These are phyloP conservation scores for Zaprionus inermis DNA, from an alignment of 1,140 invertebrate genomes.

Conservation along the genomic window DNA sequence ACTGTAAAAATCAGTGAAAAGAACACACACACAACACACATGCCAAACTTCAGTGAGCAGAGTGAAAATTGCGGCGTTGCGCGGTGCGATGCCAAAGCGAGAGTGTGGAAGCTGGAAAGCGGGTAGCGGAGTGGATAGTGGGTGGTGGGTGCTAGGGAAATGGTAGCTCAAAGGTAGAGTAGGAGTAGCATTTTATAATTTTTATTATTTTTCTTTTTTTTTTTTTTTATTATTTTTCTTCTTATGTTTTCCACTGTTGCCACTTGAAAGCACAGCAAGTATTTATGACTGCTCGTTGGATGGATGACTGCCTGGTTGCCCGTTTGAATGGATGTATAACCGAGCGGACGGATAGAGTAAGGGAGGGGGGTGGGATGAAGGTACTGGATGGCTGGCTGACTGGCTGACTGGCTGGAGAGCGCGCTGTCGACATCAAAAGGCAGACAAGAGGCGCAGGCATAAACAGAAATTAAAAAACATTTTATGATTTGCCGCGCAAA, in stretches of 20 bases:
- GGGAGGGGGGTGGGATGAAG: conserved; percentile 22
- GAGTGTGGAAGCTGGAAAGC: neutral
- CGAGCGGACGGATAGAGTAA: conserved; percentile 43
- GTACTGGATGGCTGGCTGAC: conserved; percentile 22
- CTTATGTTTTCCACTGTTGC: conserved; percentile 51
- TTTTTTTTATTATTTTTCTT: conserved; percentile 9
- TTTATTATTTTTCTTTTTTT: conserved; percentile 47
- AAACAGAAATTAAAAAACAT: conserved; percentile 46
- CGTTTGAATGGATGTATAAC: conserved; percentile 33
- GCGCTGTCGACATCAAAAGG: conserved; percentile 68
- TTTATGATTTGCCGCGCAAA: conserved; percentile 62
- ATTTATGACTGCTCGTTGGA: conserved; percentile 68
- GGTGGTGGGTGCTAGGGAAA: conserved; percentile 18
- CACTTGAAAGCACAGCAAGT: conserved; percentile 80
- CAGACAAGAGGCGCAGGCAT: conserved; percentile 37
- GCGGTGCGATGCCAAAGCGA: neutral
- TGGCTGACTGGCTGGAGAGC: conserved; percentile 31
- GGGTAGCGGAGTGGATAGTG: neutral
- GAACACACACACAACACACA: conserved; percentile 54
- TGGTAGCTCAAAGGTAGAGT: conserved; percentile 65
- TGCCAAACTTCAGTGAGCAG: conserved; percentile 27
- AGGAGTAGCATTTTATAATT: conserved; percentile 72
- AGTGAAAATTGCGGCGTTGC: conserved; percentile 35
- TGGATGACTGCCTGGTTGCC: conserved; percentile 51
- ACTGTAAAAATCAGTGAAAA: conserved; percentile 64